phyloP scores from a whole-genome alignment of 2,113 vertebrate genomes.

The Cololabis saira region DNA sequence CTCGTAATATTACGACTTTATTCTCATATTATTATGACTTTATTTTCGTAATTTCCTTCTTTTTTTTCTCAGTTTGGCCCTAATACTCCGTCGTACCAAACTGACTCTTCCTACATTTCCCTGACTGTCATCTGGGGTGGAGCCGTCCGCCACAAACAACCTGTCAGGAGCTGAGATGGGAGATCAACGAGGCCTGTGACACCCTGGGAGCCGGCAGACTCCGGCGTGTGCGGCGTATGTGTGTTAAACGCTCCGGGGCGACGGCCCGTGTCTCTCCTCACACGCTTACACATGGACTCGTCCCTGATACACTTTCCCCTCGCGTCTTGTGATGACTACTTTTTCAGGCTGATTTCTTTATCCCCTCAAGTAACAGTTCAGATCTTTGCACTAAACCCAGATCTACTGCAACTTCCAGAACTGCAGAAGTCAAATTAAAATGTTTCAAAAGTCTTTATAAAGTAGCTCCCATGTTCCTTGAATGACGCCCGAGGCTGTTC shows the following conservation, averaged over 20 bases:
- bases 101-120: constrained; percentile 31
- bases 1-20: no score
- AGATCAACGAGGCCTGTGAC: constrained; percentile 57
- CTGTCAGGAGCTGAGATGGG: constrained; percentile 37
- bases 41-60: no score
- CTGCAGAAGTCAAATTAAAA: no score
- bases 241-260: constrained; percentile 10
- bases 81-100: no score
- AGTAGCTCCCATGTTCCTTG: no score
- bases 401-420: no score
- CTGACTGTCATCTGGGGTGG: constrained; percentile 31
- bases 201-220: constrained; percentile 42
- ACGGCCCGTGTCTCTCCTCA: constrained; percentile 21
- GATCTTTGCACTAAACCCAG: no score
- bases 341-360: neutral
- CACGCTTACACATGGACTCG: neutral
- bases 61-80: no score
- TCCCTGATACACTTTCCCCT: neutral
- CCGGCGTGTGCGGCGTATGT: constrained; percentile 30
- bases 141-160: constrained; percentile 24
- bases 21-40: no score
- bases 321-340: neutral
- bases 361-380: no score
- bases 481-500: no score
- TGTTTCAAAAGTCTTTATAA: no score